Evolutionary conservation across 2,888 invertebrate genomes (phyloP).

Genomic region (Shargacucullia verbasci): DNA sequence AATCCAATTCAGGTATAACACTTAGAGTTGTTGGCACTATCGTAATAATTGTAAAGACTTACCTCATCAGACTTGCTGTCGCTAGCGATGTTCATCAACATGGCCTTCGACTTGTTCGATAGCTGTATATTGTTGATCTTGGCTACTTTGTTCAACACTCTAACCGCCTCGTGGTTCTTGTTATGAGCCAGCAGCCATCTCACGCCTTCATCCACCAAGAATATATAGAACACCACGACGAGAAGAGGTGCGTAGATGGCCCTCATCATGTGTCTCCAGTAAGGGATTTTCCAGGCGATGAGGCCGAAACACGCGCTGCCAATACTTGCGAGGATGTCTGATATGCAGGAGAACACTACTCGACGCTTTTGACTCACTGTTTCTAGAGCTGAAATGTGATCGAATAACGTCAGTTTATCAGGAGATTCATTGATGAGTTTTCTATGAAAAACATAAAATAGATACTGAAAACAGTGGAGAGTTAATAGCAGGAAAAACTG

Average conservation of each 20-base stretch:
- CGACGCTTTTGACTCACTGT: constrained; percentile 80
- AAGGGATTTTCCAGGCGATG: constrained; percentile 91
- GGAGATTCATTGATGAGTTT: too few relatives aligned
- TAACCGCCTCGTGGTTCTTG: constrained; percentile 90
- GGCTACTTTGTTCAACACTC: constrained; percentile 91
- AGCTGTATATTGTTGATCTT: constrained; percentile 90
- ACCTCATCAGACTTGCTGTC: constrained; percentile 73
- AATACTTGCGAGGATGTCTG: constrained; percentile 80
- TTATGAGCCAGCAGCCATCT: constrained; percentile 94
- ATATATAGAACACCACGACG: constrained; percentile 91
- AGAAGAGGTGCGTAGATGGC: constrained; percentile 92
- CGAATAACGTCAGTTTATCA: neutral
- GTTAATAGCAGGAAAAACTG: too few relatives aligned
- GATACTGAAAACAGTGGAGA: too few relatives aligned
- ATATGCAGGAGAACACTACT: constrained; percentile 81
- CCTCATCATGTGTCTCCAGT: constrained; percentile 92
- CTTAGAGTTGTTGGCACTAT: too few relatives aligned
- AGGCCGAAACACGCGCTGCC: constrained; percentile 92
- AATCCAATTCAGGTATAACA: too few relatives aligned
- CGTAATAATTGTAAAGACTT: constrained; percentile 4
- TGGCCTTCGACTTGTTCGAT: constrained; percentile 84
- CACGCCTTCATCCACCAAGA: constrained; percentile 93
- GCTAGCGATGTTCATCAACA: constrained; percentile 77
- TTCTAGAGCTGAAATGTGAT: constrained; percentile 75
- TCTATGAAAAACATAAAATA: too few relatives aligned